These are phyloP conservation scores for Varanus salvator DNA, from an alignment of 2,113 vertebrate genomes.

Conservation along the genomic window DNA sequence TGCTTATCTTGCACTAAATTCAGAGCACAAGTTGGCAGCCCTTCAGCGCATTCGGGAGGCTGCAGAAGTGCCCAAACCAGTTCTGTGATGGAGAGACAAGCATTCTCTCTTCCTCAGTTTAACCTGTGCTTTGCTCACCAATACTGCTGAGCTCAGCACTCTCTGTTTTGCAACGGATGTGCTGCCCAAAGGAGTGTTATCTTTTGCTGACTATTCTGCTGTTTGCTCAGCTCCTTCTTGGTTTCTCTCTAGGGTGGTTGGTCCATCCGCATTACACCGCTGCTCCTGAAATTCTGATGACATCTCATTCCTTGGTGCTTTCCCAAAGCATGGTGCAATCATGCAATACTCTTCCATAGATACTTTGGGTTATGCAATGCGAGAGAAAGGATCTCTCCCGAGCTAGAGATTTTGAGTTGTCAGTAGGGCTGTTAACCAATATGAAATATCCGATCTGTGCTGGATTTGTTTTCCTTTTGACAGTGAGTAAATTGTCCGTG, in stretches of 20 bases:
- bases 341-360: not conserved
- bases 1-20: constrained; percentile 23
- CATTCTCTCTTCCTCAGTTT: not conserved
- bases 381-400: not conserved
- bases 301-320: not conserved
- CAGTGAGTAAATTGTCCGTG: not conserved
- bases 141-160: constrained; percentile 1
- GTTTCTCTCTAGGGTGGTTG: not conserved
- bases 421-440: not conserved
- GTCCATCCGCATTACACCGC: not conserved
- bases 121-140: not conserved
- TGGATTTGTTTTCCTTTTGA: not conserved
- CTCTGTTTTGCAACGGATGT: not conserved
- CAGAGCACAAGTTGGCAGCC: not conserved
- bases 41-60: not conserved
- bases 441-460: too few species aligned
- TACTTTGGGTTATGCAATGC: not conserved
- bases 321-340: not conserved
- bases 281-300: not conserved
- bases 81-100: not conserved
- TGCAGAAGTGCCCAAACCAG: not conserved
- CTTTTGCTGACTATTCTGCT: not conserved
- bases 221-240: not conserved
- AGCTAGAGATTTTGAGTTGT: not conserved
- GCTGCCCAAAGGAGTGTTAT: not conserved